Percentiles rank a stretch among this genome's conserved stretches.
phyloP scores from a whole-genome alignment of 1,140 invertebrate species.

The Glomeris maerens region DNA sequence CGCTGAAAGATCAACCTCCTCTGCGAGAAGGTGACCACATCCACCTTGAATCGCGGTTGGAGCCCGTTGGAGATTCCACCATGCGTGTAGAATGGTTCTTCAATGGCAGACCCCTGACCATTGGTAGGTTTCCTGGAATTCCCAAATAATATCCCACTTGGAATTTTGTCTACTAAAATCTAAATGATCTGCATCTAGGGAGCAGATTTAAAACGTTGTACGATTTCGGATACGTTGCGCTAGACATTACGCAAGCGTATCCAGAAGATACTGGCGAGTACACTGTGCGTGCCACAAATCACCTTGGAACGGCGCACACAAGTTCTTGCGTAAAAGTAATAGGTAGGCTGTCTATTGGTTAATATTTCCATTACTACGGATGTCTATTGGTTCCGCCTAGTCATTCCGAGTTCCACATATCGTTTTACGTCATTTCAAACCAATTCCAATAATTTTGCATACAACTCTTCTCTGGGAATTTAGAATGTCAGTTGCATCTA shows the following conservation, averaged over 20 bases:
- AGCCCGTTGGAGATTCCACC: constrained; percentile 88
- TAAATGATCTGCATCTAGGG: constrained; percentile 30
- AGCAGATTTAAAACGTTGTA: constrained; percentile 88
- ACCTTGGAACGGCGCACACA: constrained; percentile 78
- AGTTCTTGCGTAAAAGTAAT: constrained; percentile 66
- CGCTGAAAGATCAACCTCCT: constrained; percentile 62
- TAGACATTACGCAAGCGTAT: constrained; percentile 76
- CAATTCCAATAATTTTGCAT: too few relatives aligned
- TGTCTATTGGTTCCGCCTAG: too few relatives aligned
- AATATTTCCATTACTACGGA: too few relatives aligned
- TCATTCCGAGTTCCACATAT: too few relatives aligned
- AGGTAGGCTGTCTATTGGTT: constrained; percentile 3
- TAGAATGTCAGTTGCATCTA: too few relatives aligned
- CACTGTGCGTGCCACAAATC: constrained; percentile 80
- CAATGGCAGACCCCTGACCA: constrained; percentile 71
- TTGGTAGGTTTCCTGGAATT: constrained; percentile 38
- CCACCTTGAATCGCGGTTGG: constrained; percentile 73
- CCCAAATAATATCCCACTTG: constrained; percentile 1
- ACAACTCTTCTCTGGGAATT: too few relatives aligned
- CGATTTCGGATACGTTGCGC: constrained; percentile 81
- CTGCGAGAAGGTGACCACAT: constrained; percentile 79
- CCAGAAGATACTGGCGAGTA: constrained; percentile 85
- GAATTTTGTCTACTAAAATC: constrained; percentile 4
- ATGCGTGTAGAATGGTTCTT: constrained; percentile 93
- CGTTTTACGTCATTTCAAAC: too few relatives aligned